Percentiles rank a stretch among this genome's conserved stretches.
phyloP scores from a whole-genome alignment of 1,140 invertebrate genomes.

The Aphelinus certus region DNA sequence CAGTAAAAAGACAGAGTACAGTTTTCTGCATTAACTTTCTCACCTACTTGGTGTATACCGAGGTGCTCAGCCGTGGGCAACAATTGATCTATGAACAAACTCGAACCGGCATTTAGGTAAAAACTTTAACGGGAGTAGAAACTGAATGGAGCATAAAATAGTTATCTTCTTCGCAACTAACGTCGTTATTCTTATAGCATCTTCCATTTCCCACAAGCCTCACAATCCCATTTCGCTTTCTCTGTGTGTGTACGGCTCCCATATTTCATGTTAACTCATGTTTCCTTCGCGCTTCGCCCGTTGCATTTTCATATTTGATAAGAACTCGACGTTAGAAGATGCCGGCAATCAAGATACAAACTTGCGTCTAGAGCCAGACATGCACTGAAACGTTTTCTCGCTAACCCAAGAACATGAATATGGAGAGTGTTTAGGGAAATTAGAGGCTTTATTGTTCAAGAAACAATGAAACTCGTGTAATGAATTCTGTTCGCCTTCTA shows the following conservation, averaged over 20 bases:
- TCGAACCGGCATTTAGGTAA: constrained; percentile 40
- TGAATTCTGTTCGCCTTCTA: no score
- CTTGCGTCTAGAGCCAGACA: no score
- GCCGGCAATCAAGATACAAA: no score
- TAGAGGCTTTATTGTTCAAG: no score
- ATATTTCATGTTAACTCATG: constrained; percentile 15
- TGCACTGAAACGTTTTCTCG: no score
- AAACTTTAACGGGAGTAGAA: constrained; percentile 44
- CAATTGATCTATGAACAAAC: constrained; percentile 33
- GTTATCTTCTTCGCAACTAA: constrained; percentile 48
- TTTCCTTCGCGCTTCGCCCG: background rate
- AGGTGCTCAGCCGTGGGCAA: background rate
- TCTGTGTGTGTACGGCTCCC: background rate
- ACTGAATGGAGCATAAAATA: constrained; percentile 49
- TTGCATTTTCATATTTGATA: background rate
- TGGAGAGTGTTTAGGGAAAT: no score
- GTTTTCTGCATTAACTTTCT: constrained; percentile 23
- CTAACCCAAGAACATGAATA: no score
- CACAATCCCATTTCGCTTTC: constrained; percentile 41
- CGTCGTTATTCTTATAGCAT: constrained; percentile 39
- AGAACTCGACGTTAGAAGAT: background rate
- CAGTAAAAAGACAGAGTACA: constrained; percentile 21
- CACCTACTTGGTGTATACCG: background rate
- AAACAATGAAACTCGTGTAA: no score
- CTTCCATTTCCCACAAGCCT: constrained; percentile 49